Evolutionary conservation across 1,140 invertebrate genomes (phyloP).

Genomic region (Agrilus planipennis): DNA sequence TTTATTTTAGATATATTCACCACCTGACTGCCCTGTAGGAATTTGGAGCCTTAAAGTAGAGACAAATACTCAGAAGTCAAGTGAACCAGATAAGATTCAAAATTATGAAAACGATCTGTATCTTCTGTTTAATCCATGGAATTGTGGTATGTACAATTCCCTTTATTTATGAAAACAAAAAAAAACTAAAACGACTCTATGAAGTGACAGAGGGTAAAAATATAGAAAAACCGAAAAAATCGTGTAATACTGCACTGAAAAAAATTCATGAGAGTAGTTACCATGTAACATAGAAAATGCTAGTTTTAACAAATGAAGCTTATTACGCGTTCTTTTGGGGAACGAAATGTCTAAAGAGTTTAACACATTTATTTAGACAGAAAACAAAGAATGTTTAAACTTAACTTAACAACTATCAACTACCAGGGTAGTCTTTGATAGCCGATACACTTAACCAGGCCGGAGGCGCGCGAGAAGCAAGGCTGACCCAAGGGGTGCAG

Average conservation of each 20-base stretch:
- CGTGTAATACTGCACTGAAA: not conserved
- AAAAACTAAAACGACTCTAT: not conserved
- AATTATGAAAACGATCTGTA: slow-evolving; percentile 52
- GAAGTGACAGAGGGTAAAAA: not conserved
- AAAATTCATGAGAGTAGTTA: not conserved
- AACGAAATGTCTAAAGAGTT: not conserved
- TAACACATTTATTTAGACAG: not conserved
- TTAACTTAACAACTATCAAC: no score
- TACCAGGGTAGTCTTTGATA: no score
- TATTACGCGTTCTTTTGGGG: slow-evolving; percentile 1
- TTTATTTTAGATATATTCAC: slow-evolving; percentile 40
- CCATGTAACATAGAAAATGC: no score
- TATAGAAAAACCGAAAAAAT: not conserved
- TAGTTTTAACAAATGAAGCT: no score
- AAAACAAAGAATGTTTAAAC: no score
- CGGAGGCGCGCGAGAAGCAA: no score
- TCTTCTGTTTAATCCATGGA: slow-evolving; percentile 76
- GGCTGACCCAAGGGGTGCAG: no score
- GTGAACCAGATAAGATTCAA: slow-evolving; percentile 19
- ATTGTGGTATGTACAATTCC: slow-evolving; percentile 47
- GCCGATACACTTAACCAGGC: no score
- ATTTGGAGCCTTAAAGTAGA: slow-evolving; percentile 49
- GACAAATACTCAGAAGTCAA: slow-evolving; percentile 30
- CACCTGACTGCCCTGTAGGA: slow-evolving; percentile 45
- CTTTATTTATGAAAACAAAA: not conserved